phyloP scores from a whole-genome alignment of 2,888 invertebrate species.

The Drosophila leonis region DNA sequence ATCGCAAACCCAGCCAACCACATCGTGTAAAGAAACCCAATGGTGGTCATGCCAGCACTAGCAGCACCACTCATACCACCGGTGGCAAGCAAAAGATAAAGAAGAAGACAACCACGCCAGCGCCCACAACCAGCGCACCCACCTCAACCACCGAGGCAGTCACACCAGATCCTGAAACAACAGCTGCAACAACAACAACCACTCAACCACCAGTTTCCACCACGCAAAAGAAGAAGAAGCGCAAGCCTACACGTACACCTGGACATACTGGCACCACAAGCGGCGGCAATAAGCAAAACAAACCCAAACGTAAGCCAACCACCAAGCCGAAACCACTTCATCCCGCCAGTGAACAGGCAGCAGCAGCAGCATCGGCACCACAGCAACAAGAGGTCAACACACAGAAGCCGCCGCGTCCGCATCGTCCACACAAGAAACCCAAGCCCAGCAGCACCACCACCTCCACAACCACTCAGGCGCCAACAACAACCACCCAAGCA shows the following conservation, averaged over 20 bases:
- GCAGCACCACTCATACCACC: constrained; percentile 39
- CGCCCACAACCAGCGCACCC: constrained; percentile 19
- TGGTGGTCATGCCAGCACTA: constrained; percentile 20
- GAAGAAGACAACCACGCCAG: constrained; percentile 68
- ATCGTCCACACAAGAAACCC: constrained; percentile 57
- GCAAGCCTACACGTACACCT: constrained; percentile 80
- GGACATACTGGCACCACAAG: constrained; percentile 30
- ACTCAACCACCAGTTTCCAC: constrained; percentile 35
- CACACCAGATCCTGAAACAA: constrained; percentile 37
- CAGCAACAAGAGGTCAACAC: constrained; percentile 40
- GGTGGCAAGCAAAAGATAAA: constrained; percentile 77
- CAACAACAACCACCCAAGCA: background rate
- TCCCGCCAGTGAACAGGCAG: constrained; percentile 20
- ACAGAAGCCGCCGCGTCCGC: constrained; percentile 43
- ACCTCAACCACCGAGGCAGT: constrained; percentile 29
- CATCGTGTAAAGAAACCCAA: constrained; percentile 79
- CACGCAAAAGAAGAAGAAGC: constrained; percentile 76
- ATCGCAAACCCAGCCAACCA: constrained; percentile 68
- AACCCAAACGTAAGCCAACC: constrained; percentile 50
- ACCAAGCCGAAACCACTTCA: constrained; percentile 61
- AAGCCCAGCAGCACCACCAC: constrained; percentile 49
- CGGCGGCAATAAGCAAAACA: constrained; percentile 27
- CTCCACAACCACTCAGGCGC: constrained; percentile 9
- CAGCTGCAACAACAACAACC: constrained; percentile 36
- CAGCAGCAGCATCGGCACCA: constrained; percentile 51